Base-by-base conservation (phyloP, 2,888 invertebrate species). In the Clanis bilineata region DNA sequence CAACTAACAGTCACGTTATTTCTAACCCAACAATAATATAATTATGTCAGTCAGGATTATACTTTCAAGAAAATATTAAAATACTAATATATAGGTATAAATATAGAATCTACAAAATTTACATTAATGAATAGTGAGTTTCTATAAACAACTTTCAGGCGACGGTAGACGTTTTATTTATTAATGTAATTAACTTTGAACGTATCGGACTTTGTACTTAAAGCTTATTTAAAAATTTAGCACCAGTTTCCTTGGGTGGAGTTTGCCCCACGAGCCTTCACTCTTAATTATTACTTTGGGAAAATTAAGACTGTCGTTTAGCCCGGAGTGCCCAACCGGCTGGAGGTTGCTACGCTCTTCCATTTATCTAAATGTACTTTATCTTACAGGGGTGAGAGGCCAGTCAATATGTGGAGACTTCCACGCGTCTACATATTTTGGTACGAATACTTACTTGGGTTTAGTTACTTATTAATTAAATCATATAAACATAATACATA, bases 201-300 rank as follows among this genome's bases (percentile, higher is more conserved):
- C 82, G 86, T 88, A 90, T 90, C 85, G 86, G 85, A 90, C 89
- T 90, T 90, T 77, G 81, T 90, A 89, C 91, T 90, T 89, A 90
- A 81, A 77, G 84, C 80, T 82, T 88, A 82, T 85, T 92, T 91
- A 92, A 91, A 92, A 90, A 92, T 91, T 89, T 88, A 90, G 77
- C 85, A 74, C 72, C 82, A 76, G 83, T 80, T 77, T 77, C 79
- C 78, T 73, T 74, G 69, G 75, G 76, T 76, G 77, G 82, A 83
- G 82, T 80, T 75, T 76, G 80, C 86, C 84, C 85, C 83, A 79
- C 81, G 82, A 84, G 81, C 85, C 86, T 92, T 92, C 92, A 89
- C 89, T 92, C 91, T 91, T 92, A 92, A 93, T 93, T 92, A 93
- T 92, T 92, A 92, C 93, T 92, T 92, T 90, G 90, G 88, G 86